These are phyloP conservation scores for Abrostola tripartita DNA, from an alignment of 2,888 invertebrate genomes.

Conservation along the genomic window DNA sequence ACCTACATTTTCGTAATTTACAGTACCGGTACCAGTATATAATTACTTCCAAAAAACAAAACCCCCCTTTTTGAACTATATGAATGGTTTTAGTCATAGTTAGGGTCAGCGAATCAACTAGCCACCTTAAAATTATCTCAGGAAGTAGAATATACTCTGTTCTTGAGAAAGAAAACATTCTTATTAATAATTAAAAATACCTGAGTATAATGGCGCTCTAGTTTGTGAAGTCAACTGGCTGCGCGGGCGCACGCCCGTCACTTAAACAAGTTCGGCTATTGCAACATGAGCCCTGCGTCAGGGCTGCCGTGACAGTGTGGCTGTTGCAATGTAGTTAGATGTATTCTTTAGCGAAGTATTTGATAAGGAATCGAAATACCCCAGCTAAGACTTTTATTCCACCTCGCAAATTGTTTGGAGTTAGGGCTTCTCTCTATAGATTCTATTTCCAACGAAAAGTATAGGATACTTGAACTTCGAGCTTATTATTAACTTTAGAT, in stretches of 20 bases:
- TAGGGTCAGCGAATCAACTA: no score
- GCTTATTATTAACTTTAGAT: no score
- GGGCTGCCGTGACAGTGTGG: conserved; percentile 43
- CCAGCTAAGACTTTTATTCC: background rate
- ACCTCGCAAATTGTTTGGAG: no score
- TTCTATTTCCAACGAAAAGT: no score
- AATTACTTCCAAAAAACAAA: no score
- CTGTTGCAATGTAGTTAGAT: conserved; percentile 31
- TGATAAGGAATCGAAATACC: background rate
- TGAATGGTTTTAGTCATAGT: no score
- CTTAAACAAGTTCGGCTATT: conserved; percentile 54
- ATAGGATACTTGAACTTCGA: no score
- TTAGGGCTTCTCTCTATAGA: no score
- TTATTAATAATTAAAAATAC: conserved; percentile 34
- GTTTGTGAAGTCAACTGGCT: conserved; percentile 55
- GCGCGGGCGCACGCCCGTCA: conserved; percentile 46
- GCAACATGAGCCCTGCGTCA: conserved; percentile 53
- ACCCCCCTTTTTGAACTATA: no score
- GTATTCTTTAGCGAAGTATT: background rate
- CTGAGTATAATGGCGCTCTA: conserved; percentile 43
- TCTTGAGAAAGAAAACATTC: conserved; percentile 42
- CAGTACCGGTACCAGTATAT: no score
- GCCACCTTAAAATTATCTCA: background rate
- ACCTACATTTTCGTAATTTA: no score
- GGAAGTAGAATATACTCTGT: conserved; percentile 20